Conservation (phyloP, 2,113 vertebrate species). For the Reinhardtius hippoglossoides region DNA sequence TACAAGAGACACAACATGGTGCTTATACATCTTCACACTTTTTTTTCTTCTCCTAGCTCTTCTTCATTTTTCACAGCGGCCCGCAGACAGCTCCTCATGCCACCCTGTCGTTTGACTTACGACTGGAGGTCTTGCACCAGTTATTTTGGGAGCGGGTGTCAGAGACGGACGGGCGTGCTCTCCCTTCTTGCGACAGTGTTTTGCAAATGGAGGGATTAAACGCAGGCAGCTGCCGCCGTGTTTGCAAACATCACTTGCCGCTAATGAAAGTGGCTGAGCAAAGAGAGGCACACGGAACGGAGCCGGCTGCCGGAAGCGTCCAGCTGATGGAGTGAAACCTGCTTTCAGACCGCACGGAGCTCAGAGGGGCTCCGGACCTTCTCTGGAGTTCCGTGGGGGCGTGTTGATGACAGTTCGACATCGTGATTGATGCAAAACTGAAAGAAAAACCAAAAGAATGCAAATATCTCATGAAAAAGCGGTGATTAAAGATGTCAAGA, state of each 20-base stretch:
- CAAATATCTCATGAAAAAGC: too few relatives aligned
- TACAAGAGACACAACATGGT: slow-evolving; percentile 12
- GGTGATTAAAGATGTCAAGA: too few relatives aligned
- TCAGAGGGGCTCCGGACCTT: too few relatives aligned
- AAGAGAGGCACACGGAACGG: slow-evolving; percentile 21
- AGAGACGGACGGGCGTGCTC: not conserved
- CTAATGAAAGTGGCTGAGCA: slow-evolving; percentile 53
- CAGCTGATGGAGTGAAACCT: not conserved
- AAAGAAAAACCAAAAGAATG: too few relatives aligned
- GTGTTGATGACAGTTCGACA: too few relatives aligned
- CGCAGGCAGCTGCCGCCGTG: slow-evolving; percentile 24
- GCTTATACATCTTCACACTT: slow-evolving; percentile 15
- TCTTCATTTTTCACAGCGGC: not conserved
- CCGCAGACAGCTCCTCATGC: not conserved
- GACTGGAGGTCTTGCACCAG: not conserved
- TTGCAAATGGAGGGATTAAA: not conserved
- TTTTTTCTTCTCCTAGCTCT: too few relatives aligned
- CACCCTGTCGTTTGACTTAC: not conserved
- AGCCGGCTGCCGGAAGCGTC: slow-evolving; percentile 17
- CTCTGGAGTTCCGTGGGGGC: too few relatives aligned
- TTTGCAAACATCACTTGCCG: slow-evolving; percentile 35
- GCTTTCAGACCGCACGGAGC: too few relatives aligned
- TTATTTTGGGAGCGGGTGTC: not conserved
- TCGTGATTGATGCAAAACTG: too few relatives aligned
- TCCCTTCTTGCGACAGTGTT: not conserved